A percentile compares a stretch with the other conserved stretches of the same genome.
phyloP scores from a whole-genome alignment of 2,888 invertebrate genomes.

The Acrobasis suavella region DNA sequence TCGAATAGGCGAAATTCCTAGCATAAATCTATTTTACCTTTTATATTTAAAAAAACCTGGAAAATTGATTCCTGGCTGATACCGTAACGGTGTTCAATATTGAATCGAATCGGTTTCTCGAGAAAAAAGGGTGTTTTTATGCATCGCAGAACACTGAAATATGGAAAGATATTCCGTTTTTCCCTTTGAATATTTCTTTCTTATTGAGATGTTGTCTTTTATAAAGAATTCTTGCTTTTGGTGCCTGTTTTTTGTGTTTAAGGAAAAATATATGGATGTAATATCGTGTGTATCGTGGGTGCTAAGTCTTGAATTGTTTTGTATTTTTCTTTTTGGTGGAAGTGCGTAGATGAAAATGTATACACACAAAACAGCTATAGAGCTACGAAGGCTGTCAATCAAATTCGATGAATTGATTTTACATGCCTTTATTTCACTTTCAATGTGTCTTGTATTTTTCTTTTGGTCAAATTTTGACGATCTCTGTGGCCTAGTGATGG shows the following conservation, averaged over 20 bases:
- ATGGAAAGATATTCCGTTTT: constrained; percentile 21
- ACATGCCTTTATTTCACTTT: too few relatives aligned
- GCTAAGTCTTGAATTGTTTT: background rate
- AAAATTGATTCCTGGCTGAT: constrained; percentile 15
- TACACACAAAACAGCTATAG: background rate
- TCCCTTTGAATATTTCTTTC: constrained; percentile 20
- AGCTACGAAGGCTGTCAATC: background rate
- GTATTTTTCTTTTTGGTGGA: background rate
- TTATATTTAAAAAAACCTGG: constrained; percentile 2
- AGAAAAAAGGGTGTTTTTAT: constrained; percentile 22
- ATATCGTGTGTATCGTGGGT: background rate
- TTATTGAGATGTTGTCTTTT: constrained; percentile 17
- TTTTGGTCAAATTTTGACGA: too few relatives aligned
- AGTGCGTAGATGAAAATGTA: background rate
- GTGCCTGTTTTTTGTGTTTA: constrained; percentile 15
- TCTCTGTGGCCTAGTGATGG: too few relatives aligned
- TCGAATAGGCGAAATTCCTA: background rate
- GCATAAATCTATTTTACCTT: constrained; percentile 8
- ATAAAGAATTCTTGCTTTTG: constrained; percentile 8
- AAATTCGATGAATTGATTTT: too few relatives aligned
- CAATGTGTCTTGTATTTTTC: too few relatives aligned
- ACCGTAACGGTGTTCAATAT: constrained; percentile 19
- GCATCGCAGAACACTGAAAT: constrained; percentile 21
- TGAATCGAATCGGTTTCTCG: constrained; percentile 10
- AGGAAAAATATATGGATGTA: background rate